Evolutionary conservation across 2,113 vertebrate species (phyloP), one percentile per base, ranked within the genome.

Genomic region (Heterotilapia buettikoferi): DNA sequence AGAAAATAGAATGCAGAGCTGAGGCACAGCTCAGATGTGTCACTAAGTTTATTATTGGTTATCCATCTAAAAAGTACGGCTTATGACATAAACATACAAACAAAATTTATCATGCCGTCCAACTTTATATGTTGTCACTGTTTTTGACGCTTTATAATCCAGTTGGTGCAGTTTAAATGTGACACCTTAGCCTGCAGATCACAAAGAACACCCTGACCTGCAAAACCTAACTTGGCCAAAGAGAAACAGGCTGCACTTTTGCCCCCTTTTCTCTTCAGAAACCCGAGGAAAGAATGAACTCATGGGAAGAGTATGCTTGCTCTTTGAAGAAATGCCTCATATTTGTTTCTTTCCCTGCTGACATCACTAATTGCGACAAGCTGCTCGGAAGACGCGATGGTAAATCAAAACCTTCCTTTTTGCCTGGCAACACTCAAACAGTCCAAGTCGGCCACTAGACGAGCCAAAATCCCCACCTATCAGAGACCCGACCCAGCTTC

Each of bases 301-400:
- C 94, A 96, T 95, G 91, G 90, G 93, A 94, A 94, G 93, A 86
- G 90, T 86, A 93, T 92, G 93, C 84, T 81, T 84, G 82, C 84
- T 88, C 94, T 95, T 96, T 95, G 96, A 96, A 94, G 92, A 91
- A 92, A 91, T 66, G 92, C 90, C 94, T 93, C 91, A 93, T 95
- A 95, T 95, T 96, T 95, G 94, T 95, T 95, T 94, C 95, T 95
- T 89, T 94, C 89, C 90, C 90, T 91, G 31, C 93, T 95, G 95
- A 96, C 95, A 93, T 95, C 95, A 93, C 93, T 96, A 96, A 96
- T 96, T 95, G 95, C 87, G 93, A 96, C 96, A 96, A 96, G 95
- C 93, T 96, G 95, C 90, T 93, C 53, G 7, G 79, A 86, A 89
- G 90, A 93, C 84, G 87, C 92, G 88, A 89, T 59, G 84, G 47